These are phyloP conservation scores for Adelges cooleyi DNA, from an alignment of 1,140 invertebrate genomes.

Conservation along the genomic window DNA sequence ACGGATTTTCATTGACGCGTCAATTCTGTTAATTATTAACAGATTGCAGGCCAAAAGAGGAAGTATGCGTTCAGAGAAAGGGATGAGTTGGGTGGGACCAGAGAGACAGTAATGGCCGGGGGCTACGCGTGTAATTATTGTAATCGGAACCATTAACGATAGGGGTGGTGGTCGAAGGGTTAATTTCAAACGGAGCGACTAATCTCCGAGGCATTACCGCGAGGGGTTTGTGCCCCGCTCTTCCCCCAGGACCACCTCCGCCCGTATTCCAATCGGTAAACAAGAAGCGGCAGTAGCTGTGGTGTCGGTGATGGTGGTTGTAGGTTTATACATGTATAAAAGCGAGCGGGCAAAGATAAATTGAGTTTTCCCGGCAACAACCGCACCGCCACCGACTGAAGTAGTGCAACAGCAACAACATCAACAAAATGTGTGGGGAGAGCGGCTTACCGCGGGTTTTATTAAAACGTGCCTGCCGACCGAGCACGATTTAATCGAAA, in stretches of 20 bases:
- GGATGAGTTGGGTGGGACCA: too few relatives aligned
- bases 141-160: slow-evolving; percentile 28
- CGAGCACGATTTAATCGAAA: not conserved
- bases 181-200: slow-evolving; percentile 6
- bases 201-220: slow-evolving; percentile 13
- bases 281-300: not conserved
- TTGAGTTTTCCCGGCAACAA: slow-evolving; percentile 3
- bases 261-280: not conserved
- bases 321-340: not conserved
- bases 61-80: too few relatives aligned
- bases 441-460: not conserved
- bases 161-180: not conserved
- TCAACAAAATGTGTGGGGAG: too few relatives aligned
- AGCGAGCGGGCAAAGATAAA: not conserved
- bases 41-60: not conserved
- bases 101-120: not conserved
- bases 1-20: too few relatives aligned
- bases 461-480: not conserved
- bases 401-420: too few relatives aligned
- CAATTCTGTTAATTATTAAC: slow-evolving; percentile 28
- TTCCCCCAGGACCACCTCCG: slow-evolving; percentile 4
- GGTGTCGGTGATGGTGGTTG: too few relatives aligned
- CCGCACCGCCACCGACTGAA: too few relatives aligned
- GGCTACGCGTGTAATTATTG: slow-evolving; percentile 21
- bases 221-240: not conserved